Base-by-base conservation (phyloP, 2,888 invertebrate species). In the Hesperia comma region DNA sequence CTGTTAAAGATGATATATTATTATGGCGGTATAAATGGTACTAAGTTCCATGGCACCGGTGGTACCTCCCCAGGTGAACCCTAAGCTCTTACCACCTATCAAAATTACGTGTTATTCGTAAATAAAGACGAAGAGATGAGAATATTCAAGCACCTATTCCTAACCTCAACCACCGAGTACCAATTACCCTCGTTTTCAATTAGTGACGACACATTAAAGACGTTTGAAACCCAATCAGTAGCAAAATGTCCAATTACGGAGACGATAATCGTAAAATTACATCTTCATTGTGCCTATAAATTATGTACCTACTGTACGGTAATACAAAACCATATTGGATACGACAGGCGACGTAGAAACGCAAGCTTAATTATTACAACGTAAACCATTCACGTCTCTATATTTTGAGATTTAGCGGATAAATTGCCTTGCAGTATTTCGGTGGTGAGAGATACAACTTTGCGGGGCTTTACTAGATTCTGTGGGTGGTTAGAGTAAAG, bases 181-280 rank as follows among this genome's bases (percentile, higher is more conserved):
- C 57, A 64, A 64, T 63, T 68, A 37, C 43, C 55, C 61, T 51
- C 68, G 57, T 49, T 68, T 68, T 71, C 70, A 70, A 68, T 71
- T 70, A 71, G 67, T 57, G 68, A 66, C 67, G 58, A 70, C 67
- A 60, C 64, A 64, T 64, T 64, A 54, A 64, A 64, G 64, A 64
- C 53, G 58, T 60, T 58, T 64, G 64, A 64, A 60, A 51, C 64
- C 64, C 53, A 78, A 81, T 83, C 81, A 82, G 79, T 74, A 76
- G 76, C 73, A 77, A 76, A 73, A 79, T 77, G 78, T 75, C 71
- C 73, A 74, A 75, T 78, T 77, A 77, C 77, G 73, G 75, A 73
- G 76, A 74, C 79, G 75, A 75, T 80, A 80, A 83, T 80, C 77
- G 72, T 77, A 77, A 81, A 85, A 82, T 82, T 77, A 80, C 79